Evolutionary conservation across 2,113 vertebrate species (phyloP).

Genomic region (Triplophysa tibetana): DNA sequence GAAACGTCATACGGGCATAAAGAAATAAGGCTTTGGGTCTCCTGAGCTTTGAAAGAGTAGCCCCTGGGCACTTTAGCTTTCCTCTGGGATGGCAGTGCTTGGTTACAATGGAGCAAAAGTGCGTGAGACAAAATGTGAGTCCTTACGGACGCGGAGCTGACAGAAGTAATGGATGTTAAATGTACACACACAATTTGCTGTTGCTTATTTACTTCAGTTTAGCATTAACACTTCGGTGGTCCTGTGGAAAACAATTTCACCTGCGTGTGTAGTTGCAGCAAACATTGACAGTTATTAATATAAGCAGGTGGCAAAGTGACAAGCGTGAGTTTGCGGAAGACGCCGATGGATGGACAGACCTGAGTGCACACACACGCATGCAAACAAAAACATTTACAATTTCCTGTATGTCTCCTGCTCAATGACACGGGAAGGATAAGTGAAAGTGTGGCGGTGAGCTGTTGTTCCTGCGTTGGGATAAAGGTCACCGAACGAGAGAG

Average conservation of each 20-base stretch:
- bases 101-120: not conserved
- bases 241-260: conserved; percentile 26
- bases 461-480: conserved; percentile 16
- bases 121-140: not conserved
- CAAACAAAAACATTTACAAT: conserved; percentile 16
- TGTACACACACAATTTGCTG: not conserved
- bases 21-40: not conserved
- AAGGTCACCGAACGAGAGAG: conserved; percentile 13
- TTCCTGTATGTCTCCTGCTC: conserved; percentile 27
- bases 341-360: not conserved
- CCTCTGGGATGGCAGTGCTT: not conserved
- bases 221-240: not conserved
- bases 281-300: conserved; percentile 41
- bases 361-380: not conserved
- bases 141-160: not conserved
- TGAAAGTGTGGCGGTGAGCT: not conserved
- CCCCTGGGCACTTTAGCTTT: not conserved
- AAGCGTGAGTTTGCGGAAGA: conserved; percentile 29
- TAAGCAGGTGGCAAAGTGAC: conserved; percentile 38
- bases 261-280: not conserved
- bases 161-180: not conserved
- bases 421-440: conserved; percentile 36
- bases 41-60: not conserved
- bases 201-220: not conserved
- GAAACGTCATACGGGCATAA: not conserved